A percentile compares a stretch with the other conserved stretches of the same genome.
These are phyloP conservation scores for Thymallus thymallus DNA, from an alignment of 2,113 vertebrate species.

Conservation along the genomic window DNA sequence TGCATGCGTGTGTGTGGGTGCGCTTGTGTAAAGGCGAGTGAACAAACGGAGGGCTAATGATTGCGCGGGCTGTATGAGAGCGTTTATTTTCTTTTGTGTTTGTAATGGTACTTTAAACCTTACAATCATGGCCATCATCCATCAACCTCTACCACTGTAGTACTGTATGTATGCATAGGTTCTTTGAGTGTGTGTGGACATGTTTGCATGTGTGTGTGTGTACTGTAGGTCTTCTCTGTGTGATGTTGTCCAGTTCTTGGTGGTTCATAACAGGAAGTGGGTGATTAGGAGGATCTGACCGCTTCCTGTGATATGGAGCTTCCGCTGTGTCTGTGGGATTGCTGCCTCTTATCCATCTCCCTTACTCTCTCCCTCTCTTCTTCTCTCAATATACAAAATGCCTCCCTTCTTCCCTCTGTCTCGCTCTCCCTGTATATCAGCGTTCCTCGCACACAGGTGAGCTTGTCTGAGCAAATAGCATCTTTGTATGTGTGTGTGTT, in stretches of 20 bases:
- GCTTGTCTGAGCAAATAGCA: not conserved
- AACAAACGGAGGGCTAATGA: not conserved
- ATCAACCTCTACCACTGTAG: too few relatives aligned
- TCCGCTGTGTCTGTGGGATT: constrained; percentile 60
- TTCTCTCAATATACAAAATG: not conserved
- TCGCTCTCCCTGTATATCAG: constrained; percentile 3
- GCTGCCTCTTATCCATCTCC: constrained; percentile 52
- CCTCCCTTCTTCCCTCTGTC: not conserved
- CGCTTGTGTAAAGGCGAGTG: not conserved
- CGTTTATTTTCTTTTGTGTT: not conserved
- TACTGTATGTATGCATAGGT: too few relatives aligned
- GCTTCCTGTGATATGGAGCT: constrained; percentile 67
- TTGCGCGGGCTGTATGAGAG: not conserved
- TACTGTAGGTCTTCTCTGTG: not conserved
- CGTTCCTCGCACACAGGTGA: not conserved
- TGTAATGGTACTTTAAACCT: not conserved
- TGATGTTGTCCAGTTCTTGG: constrained; percentile 38
- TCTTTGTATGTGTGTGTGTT: not conserved
- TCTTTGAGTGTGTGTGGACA: too few relatives aligned
- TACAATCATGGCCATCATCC: not conserved
- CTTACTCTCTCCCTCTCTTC: constrained; percentile 6
- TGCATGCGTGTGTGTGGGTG: not conserved
- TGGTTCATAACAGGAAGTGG: constrained; percentile 53
- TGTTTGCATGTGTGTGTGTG: not conserved
- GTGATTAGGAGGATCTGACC: constrained; percentile 64